phyloP scores from a whole-genome alignment of 1,140 invertebrate species.

The Zaprionus inermis region DNA sequence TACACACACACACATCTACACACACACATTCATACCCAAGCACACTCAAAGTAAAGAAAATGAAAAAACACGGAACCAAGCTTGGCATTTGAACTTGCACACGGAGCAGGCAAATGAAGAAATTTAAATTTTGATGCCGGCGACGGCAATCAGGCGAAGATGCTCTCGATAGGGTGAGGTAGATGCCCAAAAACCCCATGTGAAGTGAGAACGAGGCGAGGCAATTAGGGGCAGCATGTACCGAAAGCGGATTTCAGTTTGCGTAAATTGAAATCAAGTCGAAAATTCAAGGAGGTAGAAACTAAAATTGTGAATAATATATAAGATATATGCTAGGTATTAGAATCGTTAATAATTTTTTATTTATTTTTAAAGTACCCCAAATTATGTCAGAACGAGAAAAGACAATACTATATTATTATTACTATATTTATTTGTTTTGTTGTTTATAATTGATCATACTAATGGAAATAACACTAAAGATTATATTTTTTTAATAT shows the following conservation, averaged over 20 bases:
- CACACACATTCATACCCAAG: too few species aligned
- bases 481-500: too few species aligned
- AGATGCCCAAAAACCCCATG: not conserved
- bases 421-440: too few species aligned
- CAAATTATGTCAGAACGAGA: too few species aligned
- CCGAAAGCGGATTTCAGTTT: not conserved
- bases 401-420: too few species aligned
- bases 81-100: conserved; percentile 61
- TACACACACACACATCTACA: conserved; percentile 8
- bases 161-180: not conserved
- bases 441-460: too few species aligned
- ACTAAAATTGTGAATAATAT: not conserved
- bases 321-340: not conserved
- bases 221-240: not conserved
- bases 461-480: too few species aligned
- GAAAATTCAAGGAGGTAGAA: not conserved
- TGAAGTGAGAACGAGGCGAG: conserved; percentile 4
- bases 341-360: not conserved
- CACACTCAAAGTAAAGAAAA: conserved; percentile 9
- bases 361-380: too few species aligned
- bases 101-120: conserved; percentile 71
- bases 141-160: conserved; percentile 55
- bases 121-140: conserved; percentile 75
- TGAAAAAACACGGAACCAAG: conserved; percentile 54
- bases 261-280: not conserved